Conservation (phyloP, 2,113 vertebrate species). For the Mus pahari region DNA sequence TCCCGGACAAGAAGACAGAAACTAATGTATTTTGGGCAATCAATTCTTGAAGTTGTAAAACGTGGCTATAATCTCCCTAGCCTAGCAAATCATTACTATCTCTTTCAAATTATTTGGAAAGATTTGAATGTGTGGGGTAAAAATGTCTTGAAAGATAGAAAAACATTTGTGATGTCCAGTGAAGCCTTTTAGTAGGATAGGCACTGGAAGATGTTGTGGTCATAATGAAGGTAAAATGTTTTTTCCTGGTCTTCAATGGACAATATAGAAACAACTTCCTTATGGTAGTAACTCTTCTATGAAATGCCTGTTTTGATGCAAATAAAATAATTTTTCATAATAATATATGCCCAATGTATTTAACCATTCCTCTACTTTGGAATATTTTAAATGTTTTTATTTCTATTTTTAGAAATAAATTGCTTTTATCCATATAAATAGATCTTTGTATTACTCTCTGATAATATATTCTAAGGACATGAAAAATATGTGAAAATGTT, state of each 20-base stretch:
- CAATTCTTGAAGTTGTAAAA: background rate
- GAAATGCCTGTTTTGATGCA: background rate
- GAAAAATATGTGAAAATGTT: background rate
- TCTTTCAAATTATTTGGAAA: background rate
- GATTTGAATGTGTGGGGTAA: background rate
- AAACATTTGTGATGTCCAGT: background rate
- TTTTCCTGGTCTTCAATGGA: conserved; percentile 10
- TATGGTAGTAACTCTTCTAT: conserved; percentile 16
- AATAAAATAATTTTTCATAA: conserved; percentile 32
- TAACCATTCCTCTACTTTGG: conserved; percentile 2
- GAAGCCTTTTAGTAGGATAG: background rate
- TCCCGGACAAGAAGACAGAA: background rate
- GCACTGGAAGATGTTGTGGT: background rate
- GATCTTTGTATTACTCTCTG: conserved; percentile 9
- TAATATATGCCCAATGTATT: conserved; percentile 19
- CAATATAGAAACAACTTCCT: background rate
- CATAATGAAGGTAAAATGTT: background rate
- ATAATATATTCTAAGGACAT: conserved; percentile 23
- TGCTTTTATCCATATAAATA: conserved; percentile 21
- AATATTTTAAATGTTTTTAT: conserved; percentile 16
- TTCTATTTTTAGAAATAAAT: conserved; percentile 59
- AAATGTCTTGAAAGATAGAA: background rate
- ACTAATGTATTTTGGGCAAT: background rate
- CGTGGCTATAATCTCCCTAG: background rate
- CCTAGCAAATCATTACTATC: background rate